These are phyloP conservation scores for Sebastes ruberrimus DNA, from an alignment of 2,797 vertebrate genomes.

Conservation along the genomic window DNA sequence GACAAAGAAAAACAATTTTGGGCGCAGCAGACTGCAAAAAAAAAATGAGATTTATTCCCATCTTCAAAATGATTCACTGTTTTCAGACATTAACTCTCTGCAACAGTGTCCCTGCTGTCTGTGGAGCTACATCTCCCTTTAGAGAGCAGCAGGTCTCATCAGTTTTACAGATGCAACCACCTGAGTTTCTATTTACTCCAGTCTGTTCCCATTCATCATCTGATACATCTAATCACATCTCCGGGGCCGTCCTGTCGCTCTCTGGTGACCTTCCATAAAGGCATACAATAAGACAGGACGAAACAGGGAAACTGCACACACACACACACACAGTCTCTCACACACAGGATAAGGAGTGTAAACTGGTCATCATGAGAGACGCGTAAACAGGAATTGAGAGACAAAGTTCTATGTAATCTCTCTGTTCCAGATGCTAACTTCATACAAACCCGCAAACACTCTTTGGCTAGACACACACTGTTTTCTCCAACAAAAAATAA, in stretches of 20 bases:
- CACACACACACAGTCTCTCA: slow-evolving; percentile 5
- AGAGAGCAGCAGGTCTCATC: slow-evolving; percentile 2
- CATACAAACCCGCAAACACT: slow-evolving; percentile 32
- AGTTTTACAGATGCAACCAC: slow-evolving; percentile 19
- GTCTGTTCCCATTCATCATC: slow-evolving; percentile 37
- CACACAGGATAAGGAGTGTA: slow-evolving; percentile 67
- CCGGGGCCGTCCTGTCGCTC: background rate
- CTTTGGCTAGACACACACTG: background rate
- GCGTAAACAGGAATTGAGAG: slow-evolving; percentile 78
- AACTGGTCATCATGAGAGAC: slow-evolving; percentile 49
- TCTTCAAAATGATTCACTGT: slow-evolving; percentile 12
- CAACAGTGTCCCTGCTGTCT: background rate
- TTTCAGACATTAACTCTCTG: background rate
- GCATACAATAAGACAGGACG: slow-evolving; percentile 14
- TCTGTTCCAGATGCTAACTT: slow-evolving; percentile 65
- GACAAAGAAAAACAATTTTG: background rate
- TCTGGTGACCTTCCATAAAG: slow-evolving; percentile 33
- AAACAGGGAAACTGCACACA: background rate
- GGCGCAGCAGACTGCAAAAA: background rate
- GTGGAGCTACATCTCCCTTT: background rate
- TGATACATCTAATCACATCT: slow-evolving; percentile 39
- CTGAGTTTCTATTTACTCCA: slow-evolving; percentile 19
- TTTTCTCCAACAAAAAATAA: background rate
- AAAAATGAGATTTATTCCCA: slow-evolving; percentile 2
- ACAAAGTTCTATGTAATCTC: slow-evolving; percentile 78